These are phyloP conservation scores for Coracopsis vasa DNA, from an alignment of 2,113 vertebrate genomes.

Conservation along the genomic window DNA sequence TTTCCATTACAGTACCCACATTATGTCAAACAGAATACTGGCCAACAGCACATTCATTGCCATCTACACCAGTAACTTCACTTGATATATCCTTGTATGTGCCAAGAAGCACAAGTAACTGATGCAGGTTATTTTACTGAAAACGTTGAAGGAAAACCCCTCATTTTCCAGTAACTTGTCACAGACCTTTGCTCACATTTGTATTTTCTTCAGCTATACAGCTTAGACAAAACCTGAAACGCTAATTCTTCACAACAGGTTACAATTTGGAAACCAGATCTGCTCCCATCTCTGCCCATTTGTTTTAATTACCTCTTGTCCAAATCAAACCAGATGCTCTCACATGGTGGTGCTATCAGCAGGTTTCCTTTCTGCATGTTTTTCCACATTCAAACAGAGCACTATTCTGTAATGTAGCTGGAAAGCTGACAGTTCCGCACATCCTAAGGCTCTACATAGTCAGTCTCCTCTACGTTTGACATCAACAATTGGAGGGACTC, in stretches of 20 bases:
- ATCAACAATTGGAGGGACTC: background rate
- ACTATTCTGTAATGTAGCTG: background rate
- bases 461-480: background rate
- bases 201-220: background rate
- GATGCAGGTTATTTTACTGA: background rate
- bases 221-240: background rate
- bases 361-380: background rate
- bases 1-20: background rate
- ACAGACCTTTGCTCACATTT: background rate
- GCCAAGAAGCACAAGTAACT: background rate
- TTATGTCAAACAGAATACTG: background rate
- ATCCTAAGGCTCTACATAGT: background rate
- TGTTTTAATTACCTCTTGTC: background rate
- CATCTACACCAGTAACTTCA: background rate
- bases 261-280: background rate
- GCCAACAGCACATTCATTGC: background rate
- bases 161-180: background rate
- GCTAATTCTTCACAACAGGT: background rate
- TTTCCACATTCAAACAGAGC: background rate
- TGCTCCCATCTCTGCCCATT: background rate
- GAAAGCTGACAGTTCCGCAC: background rate
- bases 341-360: background rate
- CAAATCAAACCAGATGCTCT: background rate
- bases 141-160: background rate
- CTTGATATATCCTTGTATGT: background rate